Evolutionary conservation across 1,140 invertebrate genomes (phyloP), one percentile per base, ranked within the genome.

Genomic region (Drosophila lowei): DNA sequence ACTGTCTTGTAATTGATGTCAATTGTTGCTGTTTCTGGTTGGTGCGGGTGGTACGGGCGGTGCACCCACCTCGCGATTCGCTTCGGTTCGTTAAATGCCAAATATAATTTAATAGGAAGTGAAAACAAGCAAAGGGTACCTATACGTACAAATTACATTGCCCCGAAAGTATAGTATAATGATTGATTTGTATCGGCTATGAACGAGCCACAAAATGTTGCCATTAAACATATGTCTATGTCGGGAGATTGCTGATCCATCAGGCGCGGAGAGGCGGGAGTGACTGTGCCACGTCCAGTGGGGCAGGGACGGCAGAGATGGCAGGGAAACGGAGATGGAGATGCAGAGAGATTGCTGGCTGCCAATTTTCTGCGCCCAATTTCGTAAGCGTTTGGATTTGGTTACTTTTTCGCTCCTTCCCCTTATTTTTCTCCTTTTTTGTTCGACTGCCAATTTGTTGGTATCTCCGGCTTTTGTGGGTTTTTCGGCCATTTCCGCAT

Each of bases 51-150:
- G 34, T 59, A 2, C 18, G 18, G 18, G 18, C 18, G 79, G 53
- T 70, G 83, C 81, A 64, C 83, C 81, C 83, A 88, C 83, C 67
- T 62, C 54, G 50, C 18, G 8, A 4, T 38, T 38, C 34, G 34
- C 30, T 9, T 56, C 59, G 64, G 47, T 63, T 76, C 83, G 79
- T 76, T 89, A 88, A 88, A 88, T 88, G 83, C 83, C 83, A 88
- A 88, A 88, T 89, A 88, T 88, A 89, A 88, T 88, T 88, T 88
- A 88, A 83, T 79, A 88, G 83, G 83, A 88, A 88, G 83, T 88
- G 78, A 86, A 85, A 85, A 85, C 81, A 85, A 85, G 81, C 77
- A 85, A 88, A 70, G 81, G 81, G 83, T 81, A 25, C 23, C 23
- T 25, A 25, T 5, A 25, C 23, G 23, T 25, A 84, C 76, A 72